Evolutionary conservation across 2,888 invertebrate genomes (phyloP), one percentile per base, ranked within the genome.

Genomic region (Trichogramma dendrolimi): DNA sequence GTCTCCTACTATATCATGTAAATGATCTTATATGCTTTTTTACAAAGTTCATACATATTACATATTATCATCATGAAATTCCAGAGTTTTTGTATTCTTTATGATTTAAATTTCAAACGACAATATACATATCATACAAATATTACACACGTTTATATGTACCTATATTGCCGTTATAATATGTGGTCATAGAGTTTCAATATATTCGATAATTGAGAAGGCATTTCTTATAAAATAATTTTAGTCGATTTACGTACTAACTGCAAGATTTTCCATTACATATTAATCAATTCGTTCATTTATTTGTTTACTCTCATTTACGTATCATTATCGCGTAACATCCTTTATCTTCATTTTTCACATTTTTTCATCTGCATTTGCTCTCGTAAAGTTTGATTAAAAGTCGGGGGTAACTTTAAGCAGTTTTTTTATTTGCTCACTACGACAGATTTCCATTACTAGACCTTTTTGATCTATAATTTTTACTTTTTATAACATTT

Each of bases 141-240:
- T 54, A 44, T 54, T 38, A 44, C 51, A 51, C 51, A 58, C 4
- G 27, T 27, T 27, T 27, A 27, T 27, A 27, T 27, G 6, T 44
- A 48, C 27, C 4, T 48, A n/a, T 11, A 48, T 46, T 8, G 27
- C 27, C 27, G 27, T 27, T 27, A 27, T 27, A 27, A 27, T 58
- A 64, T 61, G 53, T 66, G 61, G 61, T 66, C 61, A 57, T 61
- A 52, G 46, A 27, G 27, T 27, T 27, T 27, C 58, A 60, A 59
- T 61, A 61, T 66, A 66, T 66, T 66, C 65, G 61, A 66, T 58
- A 64, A 52, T 66, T 58, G 60, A 66, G 64, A 66, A 66, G 66
- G 66, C 66, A 64, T 64, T 66, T 66, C 64, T 66, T 66, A 66
- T 60, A 60, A 58, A 62, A 47, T 63, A 27, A 63, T 61, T 58